Evolutionary conservation across 2,888 invertebrate genomes (phyloP), one percentile per base, ranked within the genome.

Genomic region (Diarsia rubi): DNA sequence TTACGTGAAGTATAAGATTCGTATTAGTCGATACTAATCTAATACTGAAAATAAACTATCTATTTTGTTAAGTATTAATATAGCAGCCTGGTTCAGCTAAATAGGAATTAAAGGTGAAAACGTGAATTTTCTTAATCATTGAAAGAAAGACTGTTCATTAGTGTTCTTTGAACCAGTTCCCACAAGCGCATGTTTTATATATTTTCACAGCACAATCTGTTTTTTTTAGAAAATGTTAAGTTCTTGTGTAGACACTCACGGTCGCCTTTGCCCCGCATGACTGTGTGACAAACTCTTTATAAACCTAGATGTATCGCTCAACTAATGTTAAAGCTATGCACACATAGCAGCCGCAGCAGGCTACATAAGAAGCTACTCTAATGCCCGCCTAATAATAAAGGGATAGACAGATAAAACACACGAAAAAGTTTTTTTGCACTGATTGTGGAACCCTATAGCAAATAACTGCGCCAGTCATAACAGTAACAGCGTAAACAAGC

Each of bases 401-500:
- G n/a, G n/a, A n/a, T n/a, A n/a, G n/a, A n/a, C n/a, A n/a, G n/a
- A n/a, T n/a, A n/a, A n/a, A n/a, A n/a, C n/a, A n/a, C n/a, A n/a
- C n/a, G n/a, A n/a, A n/a, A n/a, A n/a, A n/a, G n/a, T n/a, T n/a
- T 24, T 14, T 54, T 24, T 24, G 14, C 16, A 24, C 8, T 14
- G 12, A 37, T n/a, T n/a, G n/a, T n/a, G n/a, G n/a, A n/a, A n/a
- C n/a, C n/a, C n/a, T n/a, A n/a, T n/a, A n/a, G n/a, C n/a, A n/a
- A n/a, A n/a, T n/a, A n/a, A n/a, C n/a, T n/a, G 59, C 21, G 21
- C 16, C 59, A 60, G 60, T 14, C 60, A n/a, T 60, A 27, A 57
- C 42, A 14, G 27, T 62, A n/a, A 57, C 24, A 78, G 31, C 47
- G 63, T 63, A 67, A 54, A 57, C 47, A 44, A 62, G 59, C 31